Base-by-base conservation (phyloP, 2,888 invertebrate genomes). In the Parasteatoda lunata region DNA sequence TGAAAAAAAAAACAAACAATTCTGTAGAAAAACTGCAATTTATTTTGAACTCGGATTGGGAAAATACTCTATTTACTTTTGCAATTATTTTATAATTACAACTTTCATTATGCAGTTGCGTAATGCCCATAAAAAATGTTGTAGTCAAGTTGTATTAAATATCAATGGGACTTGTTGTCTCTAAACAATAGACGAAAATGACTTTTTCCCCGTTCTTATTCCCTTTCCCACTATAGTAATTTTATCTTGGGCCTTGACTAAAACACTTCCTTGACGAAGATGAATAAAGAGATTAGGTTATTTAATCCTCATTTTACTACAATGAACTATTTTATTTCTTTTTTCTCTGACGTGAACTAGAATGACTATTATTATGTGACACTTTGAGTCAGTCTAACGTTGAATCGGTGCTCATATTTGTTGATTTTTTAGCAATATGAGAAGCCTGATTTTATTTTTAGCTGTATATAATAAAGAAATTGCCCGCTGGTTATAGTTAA, bases 271-370 rank as follows among this genome's bases (percentile, higher is more conserved):
- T 79, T 54, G n/a, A 45, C 45, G 71, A 79, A 65, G 51, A 30
- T 30, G 48, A 59, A 30, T 30, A 51, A 13, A 8, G n/a, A 8
- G 69, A 70, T 59, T 47, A 49, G 49, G 11, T 48, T 47, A 59
- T 69, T 70, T 15, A 47, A 59, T 30, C 47, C 78, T 68, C n/a
- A 70, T 79, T 79, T 79, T 64, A 45, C 70, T 79, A 59, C 69
- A 79, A 54, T 79, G 71, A 79, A 79, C 59, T n/a, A 6, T 9
- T 6, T 52, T 47, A 30, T 69, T 70, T 65, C 48, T 51, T 77
- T 77, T 65, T 66, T 66, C 66, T 66, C 66, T 77, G 77, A 66
- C 30, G 30, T 30, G 30, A 30, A 30, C 30, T 30, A 30, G 30
- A 30, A 30, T 30, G 30, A 30, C 30, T 30, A 30, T 30, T 30